Percentiles rank a stretch among this genome's conserved stretches.
These are phyloP conservation scores for Camponotus fellah DNA, from an alignment of 2,888 invertebrate species.

Conservation along the genomic window DNA sequence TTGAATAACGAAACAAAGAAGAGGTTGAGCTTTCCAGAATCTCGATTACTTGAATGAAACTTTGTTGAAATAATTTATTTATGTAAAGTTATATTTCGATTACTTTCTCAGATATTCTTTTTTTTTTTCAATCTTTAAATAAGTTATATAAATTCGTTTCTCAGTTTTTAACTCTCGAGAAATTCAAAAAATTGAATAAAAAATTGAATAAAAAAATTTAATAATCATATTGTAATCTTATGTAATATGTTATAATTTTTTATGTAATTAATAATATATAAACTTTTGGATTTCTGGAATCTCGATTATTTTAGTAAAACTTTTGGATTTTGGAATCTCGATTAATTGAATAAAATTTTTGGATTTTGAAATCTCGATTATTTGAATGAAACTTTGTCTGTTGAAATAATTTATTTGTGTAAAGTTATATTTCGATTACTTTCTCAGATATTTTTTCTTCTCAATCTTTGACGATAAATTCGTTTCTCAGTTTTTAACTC, in stretches of 20 bases:
- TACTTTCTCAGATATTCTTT: neutral
- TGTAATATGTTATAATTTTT: no score
- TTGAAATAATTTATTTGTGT: neutral
- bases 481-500: neutral
- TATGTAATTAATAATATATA: no score
- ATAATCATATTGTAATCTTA: neutral
- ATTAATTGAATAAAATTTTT: no score
- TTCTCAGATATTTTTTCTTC: neutral
- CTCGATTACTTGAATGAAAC: neutral
- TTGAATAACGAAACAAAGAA: neutral
- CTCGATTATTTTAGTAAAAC: no score
- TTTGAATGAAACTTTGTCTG: neutral
- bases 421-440: neutral
- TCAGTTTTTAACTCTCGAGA: no score
- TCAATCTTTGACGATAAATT: neutral
- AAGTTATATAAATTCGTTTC: no score
- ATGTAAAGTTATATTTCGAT: neutral
- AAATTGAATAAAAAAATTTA: neutral
- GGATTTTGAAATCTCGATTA: neutral
- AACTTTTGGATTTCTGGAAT: no score
- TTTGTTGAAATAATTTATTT: conserved; percentile 11
- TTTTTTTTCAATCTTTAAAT: no score
- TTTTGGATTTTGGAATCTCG: no score
- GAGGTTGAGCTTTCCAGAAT: neutral
- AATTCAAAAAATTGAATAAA: neutral